Percentiles rank a stretch among this genome's conserved stretches.
Evolutionary conservation across 2,113 vertebrate genomes (phyloP).

Genomic region (Drymodes brunneopygia): DNA sequence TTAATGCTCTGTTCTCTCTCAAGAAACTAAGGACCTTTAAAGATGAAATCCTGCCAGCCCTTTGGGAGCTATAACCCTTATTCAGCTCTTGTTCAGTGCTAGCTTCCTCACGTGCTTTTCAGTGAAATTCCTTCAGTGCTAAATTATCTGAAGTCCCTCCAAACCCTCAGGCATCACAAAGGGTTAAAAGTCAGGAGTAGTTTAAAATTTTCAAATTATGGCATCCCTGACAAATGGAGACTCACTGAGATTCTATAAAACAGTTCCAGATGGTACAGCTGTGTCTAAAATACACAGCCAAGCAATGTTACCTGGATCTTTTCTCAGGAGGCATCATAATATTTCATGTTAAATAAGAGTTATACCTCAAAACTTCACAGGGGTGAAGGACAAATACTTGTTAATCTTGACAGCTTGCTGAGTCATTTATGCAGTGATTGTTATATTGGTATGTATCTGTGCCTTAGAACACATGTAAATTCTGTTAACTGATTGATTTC

Average conservation of each 20-base stretch:
- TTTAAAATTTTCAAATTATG: not conserved
- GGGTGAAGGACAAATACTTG: not conserved
- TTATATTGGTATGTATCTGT: not conserved
- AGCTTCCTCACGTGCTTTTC: not conserved
- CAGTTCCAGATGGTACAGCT: not conserved
- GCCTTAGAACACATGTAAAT: not conserved
- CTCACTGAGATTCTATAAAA: not conserved
- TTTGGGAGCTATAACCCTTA: not conserved
- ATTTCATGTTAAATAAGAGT: not conserved
- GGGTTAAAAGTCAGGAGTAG: conserved; percentile 9
- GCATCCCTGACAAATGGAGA: not conserved
- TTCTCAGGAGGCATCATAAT: not conserved
- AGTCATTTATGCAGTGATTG: not conserved
- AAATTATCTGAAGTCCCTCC: not conserved
- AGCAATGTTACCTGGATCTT: not conserved
- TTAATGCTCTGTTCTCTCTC: not conserved
- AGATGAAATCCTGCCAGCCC: not conserved
- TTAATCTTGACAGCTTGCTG: not conserved
- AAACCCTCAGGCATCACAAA: not conserved
- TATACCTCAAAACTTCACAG: not conserved
- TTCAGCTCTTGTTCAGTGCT: not conserved
- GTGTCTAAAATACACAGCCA: not conserved
- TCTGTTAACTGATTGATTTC: not conserved
- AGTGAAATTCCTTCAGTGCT: not conserved
- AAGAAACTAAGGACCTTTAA: not conserved